phyloP scores from a whole-genome alignment of 2,797 vertebrate genomes.

The Microtus californicus region DNA sequence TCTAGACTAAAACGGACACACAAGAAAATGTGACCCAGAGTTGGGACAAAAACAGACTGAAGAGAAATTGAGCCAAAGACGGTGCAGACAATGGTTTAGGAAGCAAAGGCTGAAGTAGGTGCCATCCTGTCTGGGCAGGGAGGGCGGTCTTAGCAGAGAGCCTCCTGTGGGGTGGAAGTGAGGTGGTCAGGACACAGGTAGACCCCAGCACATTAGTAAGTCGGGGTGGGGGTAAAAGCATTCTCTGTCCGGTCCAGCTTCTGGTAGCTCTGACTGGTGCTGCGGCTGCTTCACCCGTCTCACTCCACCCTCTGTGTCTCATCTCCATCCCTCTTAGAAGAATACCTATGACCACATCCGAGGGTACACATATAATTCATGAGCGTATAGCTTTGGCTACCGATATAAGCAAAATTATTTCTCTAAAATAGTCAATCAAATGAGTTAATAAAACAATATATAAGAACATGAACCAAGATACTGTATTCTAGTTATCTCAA shows the following conservation, averaged over 20 bases:
- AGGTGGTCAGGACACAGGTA: neutral
- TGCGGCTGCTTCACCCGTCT: neutral
- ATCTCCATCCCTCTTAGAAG: neutral
- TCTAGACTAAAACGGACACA: neutral
- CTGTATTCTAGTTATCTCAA: neutral
- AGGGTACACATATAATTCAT: neutral
- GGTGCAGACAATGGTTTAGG: neutral
- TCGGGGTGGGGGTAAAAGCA: neutral
- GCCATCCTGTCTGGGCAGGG: neutral
- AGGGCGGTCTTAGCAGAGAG: neutral
- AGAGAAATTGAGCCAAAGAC: neutral
- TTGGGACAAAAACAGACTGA: neutral
- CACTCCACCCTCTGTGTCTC: neutral
- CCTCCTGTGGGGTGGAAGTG: neutral
- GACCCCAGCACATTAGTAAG: too few relatives aligned
- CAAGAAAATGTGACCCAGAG: neutral
- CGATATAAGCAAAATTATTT: neutral
- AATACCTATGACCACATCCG: neutral
- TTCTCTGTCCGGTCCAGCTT: neutral
- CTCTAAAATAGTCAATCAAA: neutral
- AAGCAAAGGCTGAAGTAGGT: neutral
- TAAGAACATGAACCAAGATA: slow-evolving; percentile 13
- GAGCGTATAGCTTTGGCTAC: neutral
- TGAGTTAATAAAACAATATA: neutral
- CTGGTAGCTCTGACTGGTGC: neutral